Conservation (phyloP, 2,888 invertebrate species). For the Rhamphomyia laevipes region DNA sequence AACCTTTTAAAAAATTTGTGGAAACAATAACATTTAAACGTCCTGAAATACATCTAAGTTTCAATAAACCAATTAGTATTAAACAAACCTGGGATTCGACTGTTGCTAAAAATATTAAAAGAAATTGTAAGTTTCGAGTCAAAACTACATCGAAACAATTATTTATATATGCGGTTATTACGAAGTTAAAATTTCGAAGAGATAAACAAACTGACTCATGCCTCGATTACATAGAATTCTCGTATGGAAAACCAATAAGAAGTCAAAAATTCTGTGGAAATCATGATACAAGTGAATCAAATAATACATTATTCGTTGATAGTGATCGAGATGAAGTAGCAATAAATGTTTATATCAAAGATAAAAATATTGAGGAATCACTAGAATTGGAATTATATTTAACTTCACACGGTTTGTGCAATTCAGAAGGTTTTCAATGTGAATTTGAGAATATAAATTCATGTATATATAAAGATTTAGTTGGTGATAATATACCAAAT, state of each 20-base stretch:
- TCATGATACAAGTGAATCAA: background rate
- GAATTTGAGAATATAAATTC: constrained; percentile 26
- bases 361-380: constrained; percentile 28
- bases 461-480: constrained; percentile 32
- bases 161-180: constrained; percentile 31
- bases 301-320: background rate
- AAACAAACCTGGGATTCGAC: constrained; percentile 32
- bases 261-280: constrained; percentile 19
- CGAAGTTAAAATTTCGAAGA: constrained; percentile 29
- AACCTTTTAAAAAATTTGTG: no score
- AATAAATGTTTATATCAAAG: constrained; percentile 27
- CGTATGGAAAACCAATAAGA: background rate
- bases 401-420: constrained; percentile 29
- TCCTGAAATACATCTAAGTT: no score
- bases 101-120: constrained; percentile 25
- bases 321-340: constrained; percentile 14
- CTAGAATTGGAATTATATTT: constrained; percentile 31
- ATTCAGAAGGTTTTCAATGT: constrained; percentile 26
- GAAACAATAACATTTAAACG: no score
- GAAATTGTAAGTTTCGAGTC: constrained; percentile 30
- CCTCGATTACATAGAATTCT: constrained; percentile 31
- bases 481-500: constrained; percentile 32
- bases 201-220: constrained; percentile 25
- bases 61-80: constrained; percentile 20
- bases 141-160: constrained; percentile 24